Base-by-base conservation (phyloP, 2,797 vertebrate species). In the Mus caroli region DNA sequence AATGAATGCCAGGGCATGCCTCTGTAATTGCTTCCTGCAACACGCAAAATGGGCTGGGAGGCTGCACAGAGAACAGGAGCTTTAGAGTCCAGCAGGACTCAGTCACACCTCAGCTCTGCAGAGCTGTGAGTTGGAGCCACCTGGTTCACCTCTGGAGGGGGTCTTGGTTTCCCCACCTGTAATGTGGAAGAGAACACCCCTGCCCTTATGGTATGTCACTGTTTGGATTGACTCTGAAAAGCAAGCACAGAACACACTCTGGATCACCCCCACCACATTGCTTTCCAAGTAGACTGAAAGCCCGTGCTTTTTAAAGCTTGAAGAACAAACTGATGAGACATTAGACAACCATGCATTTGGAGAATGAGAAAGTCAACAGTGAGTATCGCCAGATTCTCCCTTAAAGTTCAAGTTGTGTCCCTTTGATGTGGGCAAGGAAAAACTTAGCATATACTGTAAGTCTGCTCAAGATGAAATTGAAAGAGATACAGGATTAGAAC, bases 1-100 rank as follows among this genome's bases (percentile, higher is more conserved):
- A 88, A 94, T 26, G 71, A 98, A 96, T 92, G 79, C 96, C 1
- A 0, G 2, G 95, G 94, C 89, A 91, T 58, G 92, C 92, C 62
- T 95, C 84, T 62, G 9, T 92, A 95, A 93, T 58, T 75, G 86
- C 93, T 94, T 92, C 52, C 52, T 80, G 84, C 90, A 86, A 75
- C 78, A 92, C 0, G 56, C 31, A 91, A 67, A 56, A 62, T 52
- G 78, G n/a, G 58, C 76, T 22, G 34, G 13, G 0, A 79, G n/a
- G 82, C 56, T 52, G 28, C 11, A 8, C 78, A 67, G 9, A 26
- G 69, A 78, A 34, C 82, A 71, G 40, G 0, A 6, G 26, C 67
- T 88, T 43, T 7, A 0, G 54, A 95, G 56, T 24, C 84, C 4
- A 0, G n/a, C 56, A 73, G 20, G 82, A 46, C 13, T 0, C 58